These are phyloP conservation scores for Synergus itoensis DNA, from an alignment of 2,888 invertebrate species.

Conservation along the genomic window DNA sequence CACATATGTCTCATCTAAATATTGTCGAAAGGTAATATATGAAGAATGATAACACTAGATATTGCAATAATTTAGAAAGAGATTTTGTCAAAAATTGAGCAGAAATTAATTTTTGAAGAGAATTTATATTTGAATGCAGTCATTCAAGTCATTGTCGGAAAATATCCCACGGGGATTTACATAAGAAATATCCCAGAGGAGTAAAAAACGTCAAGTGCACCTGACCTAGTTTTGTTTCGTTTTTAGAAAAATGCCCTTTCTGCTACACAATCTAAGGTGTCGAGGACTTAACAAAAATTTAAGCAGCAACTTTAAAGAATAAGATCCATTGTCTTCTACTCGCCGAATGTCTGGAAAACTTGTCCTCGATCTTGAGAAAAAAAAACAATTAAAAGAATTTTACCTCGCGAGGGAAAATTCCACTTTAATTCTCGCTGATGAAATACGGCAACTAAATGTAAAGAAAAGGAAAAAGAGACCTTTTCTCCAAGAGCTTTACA, in stretches of 20 bases:
- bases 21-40: neutral
- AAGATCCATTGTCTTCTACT: neutral
- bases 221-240: slow-evolving; percentile 10
- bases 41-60: neutral
- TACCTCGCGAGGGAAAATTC: neutral
- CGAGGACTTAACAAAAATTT: slow-evolving; percentile 1
- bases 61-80: no score
- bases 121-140: neutral
- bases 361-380: slow-evolving; percentile 16
- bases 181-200: neutral
- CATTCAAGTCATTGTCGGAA: neutral
- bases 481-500: slow-evolving; percentile 6
- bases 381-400: slow-evolving; percentile 20
- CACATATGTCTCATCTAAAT: neutral
- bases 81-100: no score
- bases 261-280: slow-evolving; percentile 18
- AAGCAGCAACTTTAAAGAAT: neutral
- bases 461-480: slow-evolving; percentile 2
- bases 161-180: neutral
- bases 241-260: slow-evolving; percentile 22
- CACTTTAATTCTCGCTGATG: slow-evolving; percentile 8
- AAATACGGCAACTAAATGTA: slow-evolving; percentile 12
- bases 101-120: no score
- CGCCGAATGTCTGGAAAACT: neutral
- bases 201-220: neutral